Conservation (phyloP, 2,888 invertebrate species). For the Vesta saturnalis region DNA sequence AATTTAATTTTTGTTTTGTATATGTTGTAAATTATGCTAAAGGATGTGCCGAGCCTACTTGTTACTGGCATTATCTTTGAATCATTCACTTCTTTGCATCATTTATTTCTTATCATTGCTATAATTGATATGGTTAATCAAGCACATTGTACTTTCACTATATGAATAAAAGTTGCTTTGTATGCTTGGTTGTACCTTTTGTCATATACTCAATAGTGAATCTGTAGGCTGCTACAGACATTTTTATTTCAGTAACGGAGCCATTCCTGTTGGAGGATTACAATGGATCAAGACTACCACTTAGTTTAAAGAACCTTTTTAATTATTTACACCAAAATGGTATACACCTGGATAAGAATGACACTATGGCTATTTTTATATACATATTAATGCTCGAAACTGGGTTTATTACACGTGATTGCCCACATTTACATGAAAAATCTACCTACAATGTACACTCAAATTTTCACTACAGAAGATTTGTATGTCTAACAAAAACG, state of each 20-base stretch:
- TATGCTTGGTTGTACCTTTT: too few relatives aligned
- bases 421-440: conserved; percentile 31
- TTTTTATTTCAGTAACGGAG: conserved; percentile 53
- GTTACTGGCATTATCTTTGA: too few relatives aligned
- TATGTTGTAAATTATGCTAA: too few relatives aligned
- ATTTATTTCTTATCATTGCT: too few relatives aligned
- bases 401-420: conserved; percentile 56
- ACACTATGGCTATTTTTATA: conserved; percentile 56
- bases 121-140: too few relatives aligned
- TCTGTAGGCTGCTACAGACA: conserved; percentile 11
- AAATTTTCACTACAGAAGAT: conserved; percentile 50
- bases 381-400: conserved; percentile 59
- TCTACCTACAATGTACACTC: conserved; percentile 31
- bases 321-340: conserved; percentile 25
- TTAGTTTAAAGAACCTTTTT: conserved; percentile 52
- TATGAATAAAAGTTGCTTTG: too few relatives aligned
- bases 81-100: too few relatives aligned
- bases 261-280: conserved; percentile 55
- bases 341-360: conserved; percentile 41
- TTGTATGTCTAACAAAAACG: conserved; percentile 46
- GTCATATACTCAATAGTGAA: too few relatives aligned
- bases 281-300: conserved; percentile 50
- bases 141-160: too few relatives aligned
- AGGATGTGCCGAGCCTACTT: too few relatives aligned
- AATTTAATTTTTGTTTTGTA: too few relatives aligned